Conservation (phyloP, 2,888 invertebrate species). For the Cephus pulcher region DNA sequence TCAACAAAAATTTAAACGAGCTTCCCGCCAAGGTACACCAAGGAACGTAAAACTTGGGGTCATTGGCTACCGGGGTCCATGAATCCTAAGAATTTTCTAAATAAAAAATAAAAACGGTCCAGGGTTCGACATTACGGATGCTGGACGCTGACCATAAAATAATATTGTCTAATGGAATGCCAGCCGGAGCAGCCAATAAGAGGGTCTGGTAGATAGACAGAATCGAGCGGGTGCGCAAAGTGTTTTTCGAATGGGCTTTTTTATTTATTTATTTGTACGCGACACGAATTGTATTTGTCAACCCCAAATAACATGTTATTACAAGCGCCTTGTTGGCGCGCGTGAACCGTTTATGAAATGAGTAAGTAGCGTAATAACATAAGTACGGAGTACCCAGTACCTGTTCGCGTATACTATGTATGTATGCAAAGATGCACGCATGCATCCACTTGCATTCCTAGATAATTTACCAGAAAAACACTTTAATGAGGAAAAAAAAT, state of each 20-base stretch:
- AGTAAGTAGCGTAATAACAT: too few relatives aligned
- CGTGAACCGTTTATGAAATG: slow-evolving; percentile 32
- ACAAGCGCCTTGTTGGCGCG: slow-evolving; percentile 34
- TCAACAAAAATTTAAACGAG: too few relatives aligned
- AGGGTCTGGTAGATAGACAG: slow-evolving; percentile 28
- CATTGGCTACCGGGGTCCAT: not conserved
- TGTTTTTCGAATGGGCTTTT: slow-evolving; percentile 2
- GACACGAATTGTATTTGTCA: slow-evolving; percentile 22
- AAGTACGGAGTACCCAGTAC: too few relatives aligned
- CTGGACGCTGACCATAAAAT: slow-evolving; percentile 35
- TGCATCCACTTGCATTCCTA: too few relatives aligned
- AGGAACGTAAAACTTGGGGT: too few relatives aligned
- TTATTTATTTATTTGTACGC: slow-evolving; percentile 16
- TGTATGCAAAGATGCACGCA: too few relatives aligned
- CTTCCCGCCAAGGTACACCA: too few relatives aligned
- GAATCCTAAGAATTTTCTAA: slow-evolving; percentile 14
- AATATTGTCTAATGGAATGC: slow-evolving; percentile 47
- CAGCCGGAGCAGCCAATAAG: slow-evolving; percentile 17
- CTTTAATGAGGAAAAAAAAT: too few relatives aligned
- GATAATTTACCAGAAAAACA: too few relatives aligned
- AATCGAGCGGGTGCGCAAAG: not conserved
- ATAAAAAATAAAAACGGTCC: not conserved
- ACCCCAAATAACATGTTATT: slow-evolving; percentile 38
- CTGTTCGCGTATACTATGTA: too few relatives aligned
- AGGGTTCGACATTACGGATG: not conserved